Evolutionary conservation across 2,888 invertebrate species (phyloP), one percentile per base, ranked within the genome.

Genomic region (Onthophagus sagittarius): DNA sequence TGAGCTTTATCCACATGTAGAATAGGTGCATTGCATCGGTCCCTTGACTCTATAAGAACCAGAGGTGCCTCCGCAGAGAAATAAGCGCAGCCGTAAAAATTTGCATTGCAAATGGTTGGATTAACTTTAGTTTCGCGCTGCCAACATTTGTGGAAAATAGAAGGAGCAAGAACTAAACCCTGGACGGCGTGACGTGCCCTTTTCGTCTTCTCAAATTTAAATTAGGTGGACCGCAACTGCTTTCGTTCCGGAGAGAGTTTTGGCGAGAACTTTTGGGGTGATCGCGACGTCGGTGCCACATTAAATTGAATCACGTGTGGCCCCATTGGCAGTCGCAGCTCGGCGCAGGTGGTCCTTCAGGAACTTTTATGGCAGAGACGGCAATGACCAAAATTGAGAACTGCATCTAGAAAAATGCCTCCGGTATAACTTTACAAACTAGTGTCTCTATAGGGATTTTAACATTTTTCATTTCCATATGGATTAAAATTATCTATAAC

Each of bases 121-220:
- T 67, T 67, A 67, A 67, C 15, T 67, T 67, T 67, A 67, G 67
- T 67, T 67, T 67, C 32, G 67, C 67, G 70, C 62, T 13, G 62
- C 39, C 15, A 7, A 13, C 62, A 70, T 62, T 62, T 62, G 70
- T n/a, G 67, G 67, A 15, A 63, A 72, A 33, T 63, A 63, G 71
- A 39, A 11, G 39, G 11, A 11, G 5, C 5, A 72, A 13, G 64
- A 15, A 23, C 13, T 14, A 33, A 67, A n/a, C 23, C 15, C 78
- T 23, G 78, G 78, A 77, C 77, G 77, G 75, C 75, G 77, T 72
- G 77, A 76, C 77, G 76, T 77, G 76, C 75, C 77, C 77, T 78
- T 23, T 67, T 32, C 72, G 79, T 78, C 67, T 80, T 77, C 79
- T 79, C 75, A 79, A 80, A 80, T 79, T 80, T 79, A 79, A 80